Evolutionary conservation across 2,113 vertebrate genomes (phyloP).

Genomic region (Rostratula benghalensis): DNA sequence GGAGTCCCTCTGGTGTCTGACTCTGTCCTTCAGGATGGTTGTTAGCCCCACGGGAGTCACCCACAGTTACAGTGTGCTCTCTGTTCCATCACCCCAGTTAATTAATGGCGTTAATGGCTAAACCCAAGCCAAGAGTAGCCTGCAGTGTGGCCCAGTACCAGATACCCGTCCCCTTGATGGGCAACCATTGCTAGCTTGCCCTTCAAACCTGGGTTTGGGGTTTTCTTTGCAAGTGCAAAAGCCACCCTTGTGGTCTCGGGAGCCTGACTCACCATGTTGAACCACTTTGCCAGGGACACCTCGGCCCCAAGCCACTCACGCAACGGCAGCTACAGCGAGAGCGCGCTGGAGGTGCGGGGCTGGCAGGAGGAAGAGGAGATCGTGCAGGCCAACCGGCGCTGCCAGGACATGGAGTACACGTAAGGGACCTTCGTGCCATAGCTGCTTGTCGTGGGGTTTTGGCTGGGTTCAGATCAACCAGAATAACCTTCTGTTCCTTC

Average conservation of each 20-base stretch:
- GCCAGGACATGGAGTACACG: conserved; percentile 90
- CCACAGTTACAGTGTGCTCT: neutral
- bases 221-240: neutral
- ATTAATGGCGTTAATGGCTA: neutral
- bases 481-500: neutral
- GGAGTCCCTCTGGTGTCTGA: neutral
- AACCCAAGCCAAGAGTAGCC: neutral
- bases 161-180: fast-evolving
- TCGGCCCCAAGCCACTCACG: conserved; percentile 79
- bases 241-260: neutral
- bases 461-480: neutral
- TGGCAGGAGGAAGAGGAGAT: conserved; percentile 87
- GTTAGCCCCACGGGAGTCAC: neutral
- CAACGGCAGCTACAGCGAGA: conserved; percentile 82
- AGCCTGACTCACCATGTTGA: neutral
- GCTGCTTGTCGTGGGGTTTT: neutral
- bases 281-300: conserved; percentile 71
- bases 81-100: neutral
- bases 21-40: neutral
- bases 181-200: fast-evolving
- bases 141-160: neutral
- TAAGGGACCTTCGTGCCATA: neutral
- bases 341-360: conserved; percentile 74
- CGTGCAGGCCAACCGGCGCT: conserved; percentile 77
- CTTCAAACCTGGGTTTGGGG: fast-evolving